Base-by-base conservation (phyloP, 2,888 invertebrate species). In the Acleris laterana region DNA sequence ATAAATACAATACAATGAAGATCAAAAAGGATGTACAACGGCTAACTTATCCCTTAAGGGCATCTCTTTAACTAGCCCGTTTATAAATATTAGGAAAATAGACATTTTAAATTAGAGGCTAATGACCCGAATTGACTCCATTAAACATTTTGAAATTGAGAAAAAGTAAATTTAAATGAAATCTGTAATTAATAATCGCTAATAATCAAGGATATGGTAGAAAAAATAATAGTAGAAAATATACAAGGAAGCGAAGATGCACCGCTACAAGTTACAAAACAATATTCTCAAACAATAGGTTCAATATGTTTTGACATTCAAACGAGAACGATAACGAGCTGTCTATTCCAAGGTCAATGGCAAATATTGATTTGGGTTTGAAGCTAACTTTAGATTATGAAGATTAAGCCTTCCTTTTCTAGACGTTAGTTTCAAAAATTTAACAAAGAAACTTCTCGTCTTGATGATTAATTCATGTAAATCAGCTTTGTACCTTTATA, bases 241-340 rank as follows among this genome's bases (percentile, higher is more conserved):
- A 6, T 52, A 59, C 49, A 51, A 63, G 58, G 55, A 59, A 69
- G 61, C 50, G 20, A 13, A 72, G 70, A 68, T 65, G 70, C 66
- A 68, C 68, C 68, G 70, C 4, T 9, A 63, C 69, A 70, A 63
- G 62, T 62, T 62, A 68, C 72, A 69, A 77, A 75, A 77, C 74
- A 77, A 77, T 77, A 73, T 71, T 70, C 65, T 69, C 63, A 68
- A 83, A 87, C 86, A 88, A 86, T 87, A 76, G 79, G 69, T 46
- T 46, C 74, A 77, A 82, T 70, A 73, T 70, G 75, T 79, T 79
- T 75, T 84, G 80, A 86, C 81, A 85, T 79, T 81, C 77, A 78
- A 83, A 83, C 75, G 74, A 79, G 81, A 81, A 76, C 75, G 77
- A 71, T 80, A 83, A 84, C 81, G 74, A 85, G 79, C 80, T 83